phyloP scores from a whole-genome alignment of 2,888 invertebrate genomes.

The Heliconius ethilla region DNA sequence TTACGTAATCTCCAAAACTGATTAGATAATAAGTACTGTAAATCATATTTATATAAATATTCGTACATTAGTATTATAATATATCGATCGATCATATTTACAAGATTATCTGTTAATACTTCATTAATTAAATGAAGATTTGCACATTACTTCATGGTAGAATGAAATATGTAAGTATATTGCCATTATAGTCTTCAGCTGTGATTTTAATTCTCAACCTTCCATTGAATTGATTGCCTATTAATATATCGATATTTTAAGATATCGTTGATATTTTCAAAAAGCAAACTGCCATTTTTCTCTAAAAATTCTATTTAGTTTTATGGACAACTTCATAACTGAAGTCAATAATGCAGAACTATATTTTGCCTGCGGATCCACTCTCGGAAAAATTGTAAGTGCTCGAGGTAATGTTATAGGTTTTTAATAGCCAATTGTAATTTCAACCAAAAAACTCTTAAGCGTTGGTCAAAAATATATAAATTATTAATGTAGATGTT shows the following conservation, averaged over 20 bases:
- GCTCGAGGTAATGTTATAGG: too few relatives aligned
- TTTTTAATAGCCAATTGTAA: too few relatives aligned
- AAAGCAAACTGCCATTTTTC: too few relatives aligned
- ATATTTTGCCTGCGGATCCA: too few relatives aligned
- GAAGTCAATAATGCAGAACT: too few relatives aligned
- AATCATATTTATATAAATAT: slow-evolving; percentile 2
- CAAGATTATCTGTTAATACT: slow-evolving; percentile 1
- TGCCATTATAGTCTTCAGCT: not conserved
- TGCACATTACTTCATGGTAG: not conserved
- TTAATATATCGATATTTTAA: not conserved
- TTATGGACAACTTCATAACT: too few relatives aligned
- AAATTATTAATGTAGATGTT: too few relatives aligned
- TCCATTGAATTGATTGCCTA: not conserved
- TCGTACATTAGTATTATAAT: not conserved
- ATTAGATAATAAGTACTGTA: not conserved
- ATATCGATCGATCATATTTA: not conserved
- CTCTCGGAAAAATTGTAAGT: too few relatives aligned
- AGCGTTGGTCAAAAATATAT: too few relatives aligned
- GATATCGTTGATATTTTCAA: too few relatives aligned
- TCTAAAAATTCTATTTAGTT: too few relatives aligned
- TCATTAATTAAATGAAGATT: not conserved
- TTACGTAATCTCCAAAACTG: not conserved
- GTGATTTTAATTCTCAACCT: not conserved
- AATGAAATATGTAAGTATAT: not conserved
- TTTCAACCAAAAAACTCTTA: too few relatives aligned